Percentiles rank a stretch among this genome's conserved stretches.
Conservation (phyloP, 2,797 vertebrate species). For the Spheniscus humboldti region DNA sequence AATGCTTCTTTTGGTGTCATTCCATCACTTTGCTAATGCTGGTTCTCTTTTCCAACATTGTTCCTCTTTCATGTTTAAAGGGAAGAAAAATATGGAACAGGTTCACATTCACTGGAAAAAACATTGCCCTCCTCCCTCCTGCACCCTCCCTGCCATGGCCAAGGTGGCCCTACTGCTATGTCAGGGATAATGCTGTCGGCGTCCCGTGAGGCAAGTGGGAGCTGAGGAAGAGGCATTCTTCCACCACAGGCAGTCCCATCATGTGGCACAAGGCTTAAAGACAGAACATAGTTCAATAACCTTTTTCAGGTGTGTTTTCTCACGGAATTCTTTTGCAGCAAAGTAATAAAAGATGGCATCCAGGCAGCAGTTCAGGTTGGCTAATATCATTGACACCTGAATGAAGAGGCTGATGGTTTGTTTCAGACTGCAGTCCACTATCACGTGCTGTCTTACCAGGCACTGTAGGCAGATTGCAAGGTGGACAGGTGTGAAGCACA, state of each 20-base stretch:
- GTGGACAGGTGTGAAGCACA: slow-evolving; percentile 88
- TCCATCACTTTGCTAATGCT: not conserved
- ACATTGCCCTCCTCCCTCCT: not conserved
- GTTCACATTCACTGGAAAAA: not conserved
- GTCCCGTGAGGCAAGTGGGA: not conserved
- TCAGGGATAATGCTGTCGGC: not conserved
- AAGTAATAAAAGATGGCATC: slow-evolving; percentile 93
- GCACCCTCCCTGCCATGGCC: not conserved
- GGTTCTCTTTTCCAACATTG: not conserved
- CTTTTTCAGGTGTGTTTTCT: not conserved
- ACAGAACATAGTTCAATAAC: not conserved
- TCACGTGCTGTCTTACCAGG: slow-evolving; percentile 78
- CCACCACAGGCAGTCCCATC: not conserved
- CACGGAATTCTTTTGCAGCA: slow-evolving; percentile 78
- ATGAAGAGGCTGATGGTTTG: slow-evolving; percentile 82
- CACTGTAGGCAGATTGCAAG: slow-evolving; percentile 86
- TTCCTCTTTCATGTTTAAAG: not conserved
- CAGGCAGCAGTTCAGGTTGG: slow-evolving; percentile 90
- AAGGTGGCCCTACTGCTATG: not conserved
- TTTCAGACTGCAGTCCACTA: slow-evolving; percentile 71
- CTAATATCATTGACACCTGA: slow-evolving; percentile 81
- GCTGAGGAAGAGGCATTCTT: not conserved
- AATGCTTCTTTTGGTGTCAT: not conserved
- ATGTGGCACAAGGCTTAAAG: not conserved
- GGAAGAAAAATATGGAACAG: not conserved